Base-by-base conservation (phyloP, 2,113 vertebrate species). In the Proteles cristata region DNA sequence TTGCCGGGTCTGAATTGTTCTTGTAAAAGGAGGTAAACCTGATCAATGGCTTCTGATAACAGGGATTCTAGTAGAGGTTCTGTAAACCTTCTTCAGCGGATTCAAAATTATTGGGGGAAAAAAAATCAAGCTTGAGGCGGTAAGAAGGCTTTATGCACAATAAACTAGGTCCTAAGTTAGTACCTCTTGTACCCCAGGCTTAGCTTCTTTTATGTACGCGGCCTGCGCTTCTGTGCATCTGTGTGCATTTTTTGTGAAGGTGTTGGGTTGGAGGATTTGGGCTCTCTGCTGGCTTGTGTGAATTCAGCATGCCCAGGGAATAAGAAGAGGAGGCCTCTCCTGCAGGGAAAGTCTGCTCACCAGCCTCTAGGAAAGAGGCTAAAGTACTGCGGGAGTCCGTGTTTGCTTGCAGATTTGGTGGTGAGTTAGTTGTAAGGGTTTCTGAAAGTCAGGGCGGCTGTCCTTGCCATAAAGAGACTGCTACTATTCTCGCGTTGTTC, bases 61-160 rank as follows among this genome's bases (percentile, higher is more conserved):
- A 28, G 2, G 16, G 10, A 31, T 43, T 82, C 26, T 74, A 87
- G 1, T 43, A 81, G 87, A 96, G 33, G 28, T 71, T 69, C 88
- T 92, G 0, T 88, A 71, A 63, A 81, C 50, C 86, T 73, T 93
- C 90, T 95, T 87, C 11, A 39, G 8, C 35, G 58, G 26, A 66
- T 82, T 80, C 55, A 58, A 3, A 73, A 80, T 83, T 92, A 55
- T 63, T 77, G 5, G 1, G 10, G 12, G 31, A 2, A 14, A 28
- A 53, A 65, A 21, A 68, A 58, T 28, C 28, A 77, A 50, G 33
- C 48, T 63, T 7, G 17, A 94, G 69, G 63, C 69, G 53, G n/a
- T 92, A 66, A 35, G 82, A 74, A 77, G 31, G 33, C 4, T 68
- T 66, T 16, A 28, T 63, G 11, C 80, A 76, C 14, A 33, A 0